phyloP scores from a whole-genome alignment of 2,888 invertebrate genomes.

The Lamproptera curius region DNA sequence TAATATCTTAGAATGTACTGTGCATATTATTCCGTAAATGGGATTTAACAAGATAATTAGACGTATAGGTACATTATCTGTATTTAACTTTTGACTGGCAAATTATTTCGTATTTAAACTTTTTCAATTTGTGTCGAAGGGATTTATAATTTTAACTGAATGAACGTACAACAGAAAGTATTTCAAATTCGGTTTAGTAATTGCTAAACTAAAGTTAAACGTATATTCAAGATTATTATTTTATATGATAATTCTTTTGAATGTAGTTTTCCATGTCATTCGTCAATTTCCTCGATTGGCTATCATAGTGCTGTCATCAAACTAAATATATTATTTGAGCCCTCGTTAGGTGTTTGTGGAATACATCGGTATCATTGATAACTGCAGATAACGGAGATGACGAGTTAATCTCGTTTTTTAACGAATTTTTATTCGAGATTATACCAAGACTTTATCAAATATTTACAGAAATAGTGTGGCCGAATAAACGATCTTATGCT shows the following conservation, averaged over 20 bases:
- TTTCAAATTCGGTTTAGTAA: too few species aligned
- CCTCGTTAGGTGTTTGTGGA: slow-evolving; percentile 59
- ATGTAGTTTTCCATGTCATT: slow-evolving; percentile 36
- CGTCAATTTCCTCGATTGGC: slow-evolving; percentile 45
- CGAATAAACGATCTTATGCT: slow-evolving; percentile 24
- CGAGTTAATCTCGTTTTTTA: slow-evolving; percentile 72
- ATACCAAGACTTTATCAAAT: slow-evolving; percentile 37
- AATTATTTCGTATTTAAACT: too few species aligned
- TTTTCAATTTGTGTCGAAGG: too few species aligned
- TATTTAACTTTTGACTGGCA: too few species aligned
- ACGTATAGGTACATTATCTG: too few species aligned
- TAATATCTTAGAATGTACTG: too few species aligned
- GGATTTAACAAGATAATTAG: too few species aligned
- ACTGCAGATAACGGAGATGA: slow-evolving; percentile 69
- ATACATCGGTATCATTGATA: slow-evolving; percentile 54
- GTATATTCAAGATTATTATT: too few species aligned
- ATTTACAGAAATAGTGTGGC: slow-evolving; percentile 17
- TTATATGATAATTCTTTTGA: slow-evolving; percentile 15
- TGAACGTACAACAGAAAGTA: too few species aligned
- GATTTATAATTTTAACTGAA: too few species aligned
- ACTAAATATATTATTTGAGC: slow-evolving; percentile 57
- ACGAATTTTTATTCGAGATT: slow-evolving; percentile 66
- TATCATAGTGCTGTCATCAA: slow-evolving; percentile 55
- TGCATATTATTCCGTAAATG: too few species aligned
- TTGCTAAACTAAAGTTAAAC: too few species aligned